These are phyloP conservation scores for Drosophila sproati DNA, from an alignment of 1,140 invertebrate genomes.

Conservation along the genomic window DNA sequence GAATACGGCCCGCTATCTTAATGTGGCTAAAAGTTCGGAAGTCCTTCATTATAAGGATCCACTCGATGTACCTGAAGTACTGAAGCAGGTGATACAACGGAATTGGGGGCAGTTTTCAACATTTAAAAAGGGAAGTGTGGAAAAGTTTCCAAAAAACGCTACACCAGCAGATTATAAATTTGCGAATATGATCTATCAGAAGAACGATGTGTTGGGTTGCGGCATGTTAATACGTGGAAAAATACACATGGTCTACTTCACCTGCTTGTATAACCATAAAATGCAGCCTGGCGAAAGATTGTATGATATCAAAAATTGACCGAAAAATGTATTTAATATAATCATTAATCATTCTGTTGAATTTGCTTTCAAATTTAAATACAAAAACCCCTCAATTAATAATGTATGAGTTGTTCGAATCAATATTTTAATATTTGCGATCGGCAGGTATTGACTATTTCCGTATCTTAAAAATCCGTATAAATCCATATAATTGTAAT, in stretches of 20 bases:
- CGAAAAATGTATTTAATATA: background rate
- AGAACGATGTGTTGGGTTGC: background rate
- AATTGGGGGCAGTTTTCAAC: background rate
- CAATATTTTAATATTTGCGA: too few relatives aligned
- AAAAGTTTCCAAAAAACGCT: background rate
- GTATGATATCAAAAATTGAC: background rate
- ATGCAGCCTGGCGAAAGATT: background rate
- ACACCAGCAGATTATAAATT: background rate
- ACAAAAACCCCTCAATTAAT: too few relatives aligned
- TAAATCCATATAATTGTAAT: too few relatives aligned
- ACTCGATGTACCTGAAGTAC: background rate
- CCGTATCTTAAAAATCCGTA: too few relatives aligned
- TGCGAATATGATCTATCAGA: background rate
- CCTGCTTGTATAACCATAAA: slow-evolving; percentile 2
- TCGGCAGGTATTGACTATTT: too few relatives aligned
- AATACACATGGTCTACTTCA: background rate
- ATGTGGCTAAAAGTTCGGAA: background rate
- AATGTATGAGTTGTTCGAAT: too few relatives aligned
- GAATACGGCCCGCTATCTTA: background rate
- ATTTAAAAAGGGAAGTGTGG: background rate
- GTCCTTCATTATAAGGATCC: background rate
- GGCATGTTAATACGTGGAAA: background rate
- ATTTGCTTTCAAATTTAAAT: too few relatives aligned
- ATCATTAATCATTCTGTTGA: too few relatives aligned
- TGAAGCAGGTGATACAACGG: background rate